Conservation (phyloP, 2,888 invertebrate species). For the Molanna angustata region DNA sequence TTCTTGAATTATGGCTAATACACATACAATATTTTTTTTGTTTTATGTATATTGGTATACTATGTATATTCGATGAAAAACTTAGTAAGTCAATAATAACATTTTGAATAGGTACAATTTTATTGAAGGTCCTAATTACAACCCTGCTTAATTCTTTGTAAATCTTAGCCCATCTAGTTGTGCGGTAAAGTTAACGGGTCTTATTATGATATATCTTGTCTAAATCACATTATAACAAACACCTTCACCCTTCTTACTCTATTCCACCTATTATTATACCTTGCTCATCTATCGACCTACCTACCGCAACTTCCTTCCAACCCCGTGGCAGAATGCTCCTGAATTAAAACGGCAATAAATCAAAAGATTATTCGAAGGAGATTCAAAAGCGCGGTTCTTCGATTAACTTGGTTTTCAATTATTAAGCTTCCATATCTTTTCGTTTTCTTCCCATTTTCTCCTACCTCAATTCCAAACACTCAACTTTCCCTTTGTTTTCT, state of each 20-base stretch:
- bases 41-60: too few species aligned
- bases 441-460: neutral
- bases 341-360: slow-evolving; percentile 26
- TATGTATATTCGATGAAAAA: too few species aligned
- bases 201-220: slow-evolving; percentile 55
- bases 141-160: slow-evolving; percentile 5
- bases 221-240: slow-evolving; percentile 46
- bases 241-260: slow-evolving; percentile 33
- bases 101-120: too few species aligned
- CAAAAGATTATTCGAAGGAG: slow-evolving; percentile 26
- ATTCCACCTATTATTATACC: slow-evolving; percentile 34
- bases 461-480: neutral
- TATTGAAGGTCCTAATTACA: too few species aligned
- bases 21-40: too few species aligned
- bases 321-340: slow-evolving; percentile 22
- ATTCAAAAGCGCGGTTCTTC: slow-evolving; percentile 10
- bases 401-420: slow-evolving; percentile 23
- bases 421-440: slow-evolving; percentile 19
- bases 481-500: too few species aligned
- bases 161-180: slow-evolving; percentile 16
- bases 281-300: slow-evolving; percentile 38
- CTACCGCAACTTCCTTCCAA: slow-evolving; percentile 37
- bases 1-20: too few species aligned
- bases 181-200: slow-evolving; percentile 47
- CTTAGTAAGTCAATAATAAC: too few species aligned